These are phyloP conservation scores for Plestiodon gilberti DNA, from an alignment of 2,113 vertebrate genomes.

Conservation along the genomic window DNA sequence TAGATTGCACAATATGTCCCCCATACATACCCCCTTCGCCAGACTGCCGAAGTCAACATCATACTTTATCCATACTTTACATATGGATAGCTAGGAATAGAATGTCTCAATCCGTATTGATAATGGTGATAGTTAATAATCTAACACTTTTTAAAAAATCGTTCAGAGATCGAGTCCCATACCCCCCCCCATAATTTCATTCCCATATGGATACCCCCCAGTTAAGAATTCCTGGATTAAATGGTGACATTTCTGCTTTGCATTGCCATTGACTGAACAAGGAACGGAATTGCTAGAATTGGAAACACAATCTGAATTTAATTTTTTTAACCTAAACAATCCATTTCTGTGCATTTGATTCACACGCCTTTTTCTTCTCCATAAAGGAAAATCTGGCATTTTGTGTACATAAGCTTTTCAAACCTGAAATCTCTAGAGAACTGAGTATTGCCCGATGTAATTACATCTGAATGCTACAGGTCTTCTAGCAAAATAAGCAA, in stretches of 20 bases:
- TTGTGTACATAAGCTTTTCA: background rate
- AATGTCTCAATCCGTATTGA: too few species aligned
- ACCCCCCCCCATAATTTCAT: too few species aligned
- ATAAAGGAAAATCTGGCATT: background rate
- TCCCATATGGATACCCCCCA: too few species aligned
- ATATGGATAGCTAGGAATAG: too few species aligned
- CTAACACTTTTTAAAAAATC: too few species aligned
- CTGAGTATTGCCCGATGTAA: constrained; percentile 4
- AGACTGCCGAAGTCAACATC: too few species aligned
- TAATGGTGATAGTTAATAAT: too few species aligned
- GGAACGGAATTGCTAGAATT: background rate
- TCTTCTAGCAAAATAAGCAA: constrained; percentile 38
- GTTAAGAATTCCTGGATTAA: too few species aligned
- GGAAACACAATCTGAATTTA: background rate
- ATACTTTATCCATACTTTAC: too few species aligned
- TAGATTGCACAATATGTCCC: too few species aligned
- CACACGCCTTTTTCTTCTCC: constrained; percentile 2
- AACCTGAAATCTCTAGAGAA: constrained; percentile 11
- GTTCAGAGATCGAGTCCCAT: too few species aligned
- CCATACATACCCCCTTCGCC: too few species aligned
- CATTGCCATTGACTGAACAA: background rate
- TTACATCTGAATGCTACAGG: constrained; percentile 21
- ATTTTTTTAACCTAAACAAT: background rate
- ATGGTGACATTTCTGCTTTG: background rate
- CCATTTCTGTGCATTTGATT: background rate